Base-by-base conservation (phyloP, 2,797 vertebrate species). In the Macropus fuliginosus region DNA sequence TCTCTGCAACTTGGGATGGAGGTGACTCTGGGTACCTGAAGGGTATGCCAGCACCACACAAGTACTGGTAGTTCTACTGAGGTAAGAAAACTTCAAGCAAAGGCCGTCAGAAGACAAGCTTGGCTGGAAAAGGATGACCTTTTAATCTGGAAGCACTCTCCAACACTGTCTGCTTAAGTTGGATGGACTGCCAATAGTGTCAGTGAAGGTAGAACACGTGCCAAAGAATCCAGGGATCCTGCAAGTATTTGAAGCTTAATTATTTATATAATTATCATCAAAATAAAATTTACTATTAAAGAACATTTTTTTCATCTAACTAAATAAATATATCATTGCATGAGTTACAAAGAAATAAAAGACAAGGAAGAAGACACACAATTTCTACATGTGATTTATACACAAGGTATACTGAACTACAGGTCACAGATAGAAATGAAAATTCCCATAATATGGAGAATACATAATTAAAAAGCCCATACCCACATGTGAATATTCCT, bases 211-310 rank as follows among this genome's bases (percentile, higher is more conserved):
- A 28, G 21, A 24, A 21, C 3, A 9, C 40, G 4, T 11, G 74
- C 18, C 74, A 87, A 87, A 50, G 21, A 81, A 74, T 74, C 66
- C 66, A 81, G n/a, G 66, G n/a, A 81, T 46, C n/a, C 18, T 81
- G 16, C 24, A 40, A 81, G 21, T 46, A 9, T 46, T 11, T 81
- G 74, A 87, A 50, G 18, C 40, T 87, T 87, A 87, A 87, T 21
- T 87, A 46, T 87, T 50, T 21, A 24, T 46, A 27, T 87, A 87
- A 50, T 46, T 50, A 27, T 27, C 74, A 87, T 27, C 74, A 87
- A 87, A 55, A 91, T 54, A 98, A 98, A 98, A 98, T 98, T 98
- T 98, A 98, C 97, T 97, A 96, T 97, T 97, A 97, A 98, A 98
- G 95, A 96, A 96, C 94, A 97, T 95, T 97, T 97, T 97, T 98